Percentiles rank a stretch among this genome's conserved stretches.
These are phyloP conservation scores for Callyntrura sp. DNA, from an alignment of 2,888 invertebrate genomes.

Conservation along the genomic window DNA sequence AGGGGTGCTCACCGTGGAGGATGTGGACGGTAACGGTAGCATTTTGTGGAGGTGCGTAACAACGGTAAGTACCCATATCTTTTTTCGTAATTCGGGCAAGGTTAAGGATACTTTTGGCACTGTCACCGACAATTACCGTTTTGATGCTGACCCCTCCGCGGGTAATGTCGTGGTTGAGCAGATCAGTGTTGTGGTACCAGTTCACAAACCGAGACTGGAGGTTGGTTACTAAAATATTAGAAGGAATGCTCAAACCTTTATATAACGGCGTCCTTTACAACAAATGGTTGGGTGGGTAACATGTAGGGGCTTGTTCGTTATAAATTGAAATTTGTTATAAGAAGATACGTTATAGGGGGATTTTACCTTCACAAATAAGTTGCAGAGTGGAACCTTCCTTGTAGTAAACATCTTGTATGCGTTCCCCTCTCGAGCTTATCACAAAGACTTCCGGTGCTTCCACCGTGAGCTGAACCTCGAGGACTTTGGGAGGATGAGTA, in stretches of 20 bases:
- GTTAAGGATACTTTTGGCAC: slow-evolving; percentile 87
- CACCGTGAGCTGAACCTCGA: slow-evolving; percentile 86
- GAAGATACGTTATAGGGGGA: no score
- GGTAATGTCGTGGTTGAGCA: slow-evolving; percentile 89
- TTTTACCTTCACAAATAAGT: slow-evolving; percentile 88
- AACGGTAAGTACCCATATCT: slow-evolving; percentile 87
- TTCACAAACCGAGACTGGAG: slow-evolving; percentile 81
- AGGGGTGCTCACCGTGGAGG: slow-evolving; percentile 87
- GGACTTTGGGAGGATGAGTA: slow-evolving; percentile 87
- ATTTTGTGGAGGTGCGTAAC: slow-evolving; percentile 86
- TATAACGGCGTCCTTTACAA: no score
- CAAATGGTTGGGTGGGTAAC: no score
- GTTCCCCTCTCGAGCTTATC: slow-evolving; percentile 89
- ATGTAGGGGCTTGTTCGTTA: no score
- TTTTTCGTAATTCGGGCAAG: slow-evolving; percentile 87
- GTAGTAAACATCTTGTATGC: slow-evolving; percentile 89
- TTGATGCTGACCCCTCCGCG: slow-evolving; percentile 88
- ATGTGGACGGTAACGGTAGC: slow-evolving; percentile 87
- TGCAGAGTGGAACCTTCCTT: slow-evolving; percentile 90
- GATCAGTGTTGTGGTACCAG: slow-evolving; percentile 85
- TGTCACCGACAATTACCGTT: slow-evolving; percentile 87
- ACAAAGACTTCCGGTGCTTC: slow-evolving; percentile 90
- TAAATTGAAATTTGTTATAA: no score
- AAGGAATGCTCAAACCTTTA: no score
- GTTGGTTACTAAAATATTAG: slow-evolving; percentile 83